phyloP scores from a whole-genome alignment of 2,797 vertebrate genomes.

The Poeciliopsis infans region DNA sequence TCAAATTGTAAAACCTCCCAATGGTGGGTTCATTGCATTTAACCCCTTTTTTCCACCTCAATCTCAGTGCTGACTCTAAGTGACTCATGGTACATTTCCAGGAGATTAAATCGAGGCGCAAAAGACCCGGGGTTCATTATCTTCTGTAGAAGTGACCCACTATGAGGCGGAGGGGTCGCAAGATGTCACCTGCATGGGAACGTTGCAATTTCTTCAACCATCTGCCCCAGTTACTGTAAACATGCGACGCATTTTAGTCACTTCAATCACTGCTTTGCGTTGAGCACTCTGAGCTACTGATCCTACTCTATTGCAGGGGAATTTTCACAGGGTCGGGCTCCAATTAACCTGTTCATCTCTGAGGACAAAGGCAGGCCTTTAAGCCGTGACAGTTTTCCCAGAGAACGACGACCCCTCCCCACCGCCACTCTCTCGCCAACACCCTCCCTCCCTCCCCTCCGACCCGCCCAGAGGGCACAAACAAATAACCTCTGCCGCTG shows the following conservation, averaged over 20 bases:
- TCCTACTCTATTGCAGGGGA: slow-evolving; percentile 15
- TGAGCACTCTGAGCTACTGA: slow-evolving; percentile 21
- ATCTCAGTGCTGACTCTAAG: not conserved
- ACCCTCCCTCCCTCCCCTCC: not conserved
- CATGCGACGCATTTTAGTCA: slow-evolving; percentile 37
- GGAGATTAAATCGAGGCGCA: slow-evolving; percentile 58
- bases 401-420: not conserved
- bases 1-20: no score
- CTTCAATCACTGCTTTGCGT: slow-evolving; percentile 18
- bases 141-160: slow-evolving; percentile 67
- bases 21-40: not conserved
- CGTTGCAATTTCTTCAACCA: slow-evolving; percentile 50
- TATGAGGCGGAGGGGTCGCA: slow-evolving; percentile 38
- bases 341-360: slow-evolving; percentile 55
- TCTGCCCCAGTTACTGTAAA: slow-evolving; percentile 43
- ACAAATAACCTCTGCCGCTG: slow-evolving; percentile 47
- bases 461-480: slow-evolving; percentile 35
- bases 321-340: slow-evolving; percentile 39
- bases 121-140: slow-evolving; percentile 48
- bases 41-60: not conserved
- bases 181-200: slow-evolving; percentile 50
- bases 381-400: slow-evolving; percentile 32
- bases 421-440: not conserved
- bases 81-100: slow-evolving; percentile 45
- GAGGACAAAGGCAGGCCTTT: slow-evolving; percentile 50